These are phyloP conservation scores for Scarus forsteni DNA, from an alignment of 2,797 vertebrate species.

Conservation along the genomic window DNA sequence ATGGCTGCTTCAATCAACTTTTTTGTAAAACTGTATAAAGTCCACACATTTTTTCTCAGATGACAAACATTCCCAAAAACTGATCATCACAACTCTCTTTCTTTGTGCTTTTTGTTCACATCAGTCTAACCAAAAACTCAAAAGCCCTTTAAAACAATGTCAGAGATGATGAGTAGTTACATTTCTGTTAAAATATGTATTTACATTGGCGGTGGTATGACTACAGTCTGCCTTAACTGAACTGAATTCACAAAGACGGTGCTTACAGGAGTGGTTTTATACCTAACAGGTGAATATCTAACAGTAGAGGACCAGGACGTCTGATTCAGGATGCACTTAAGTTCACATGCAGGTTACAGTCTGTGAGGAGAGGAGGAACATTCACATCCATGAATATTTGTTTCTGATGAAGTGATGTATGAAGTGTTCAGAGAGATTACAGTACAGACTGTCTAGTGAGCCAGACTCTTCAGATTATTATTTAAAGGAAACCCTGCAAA, in stretches of 20 bases:
- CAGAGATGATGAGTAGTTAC: conserved; percentile 7
- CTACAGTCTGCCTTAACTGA: conserved; percentile 23
- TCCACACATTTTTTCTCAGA: conserved; percentile 79
- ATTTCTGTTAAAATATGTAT: conserved; percentile 45
- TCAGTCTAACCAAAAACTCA: conserved; percentile 37
- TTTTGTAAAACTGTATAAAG: conserved; percentile 75
- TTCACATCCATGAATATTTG: conserved; percentile 45
- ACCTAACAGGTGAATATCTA: conserved; percentile 32
- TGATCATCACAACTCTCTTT: conserved; percentile 76
- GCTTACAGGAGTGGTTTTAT: conserved; percentile 19
- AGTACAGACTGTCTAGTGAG: conserved; percentile 19
- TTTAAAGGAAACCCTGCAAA: no score
- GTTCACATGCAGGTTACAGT: conserved; percentile 68
- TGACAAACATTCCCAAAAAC: conserved; percentile 68
- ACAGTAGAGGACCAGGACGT: conserved; percentile 41
- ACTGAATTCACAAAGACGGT: conserved; percentile 48
- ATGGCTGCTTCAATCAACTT: conserved; percentile 51
- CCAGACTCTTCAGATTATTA: neutral
- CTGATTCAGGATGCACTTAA: conserved; percentile 54
- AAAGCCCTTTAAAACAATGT: conserved; percentile 65
- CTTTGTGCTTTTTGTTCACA: conserved; percentile 85
- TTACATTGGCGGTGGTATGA: conserved; percentile 12
- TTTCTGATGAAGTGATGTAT: conserved; percentile 22
- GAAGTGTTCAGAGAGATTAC: conserved; percentile 26
- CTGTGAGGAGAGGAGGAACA: conserved; percentile 28